A percentile compares a stretch with the other conserved stretches of the same genome.
These are phyloP conservation scores for Holothuria glaberrima DNA, from an alignment of 35 echinoderm and acorn worm species.

Conservation along the genomic window DNA sequence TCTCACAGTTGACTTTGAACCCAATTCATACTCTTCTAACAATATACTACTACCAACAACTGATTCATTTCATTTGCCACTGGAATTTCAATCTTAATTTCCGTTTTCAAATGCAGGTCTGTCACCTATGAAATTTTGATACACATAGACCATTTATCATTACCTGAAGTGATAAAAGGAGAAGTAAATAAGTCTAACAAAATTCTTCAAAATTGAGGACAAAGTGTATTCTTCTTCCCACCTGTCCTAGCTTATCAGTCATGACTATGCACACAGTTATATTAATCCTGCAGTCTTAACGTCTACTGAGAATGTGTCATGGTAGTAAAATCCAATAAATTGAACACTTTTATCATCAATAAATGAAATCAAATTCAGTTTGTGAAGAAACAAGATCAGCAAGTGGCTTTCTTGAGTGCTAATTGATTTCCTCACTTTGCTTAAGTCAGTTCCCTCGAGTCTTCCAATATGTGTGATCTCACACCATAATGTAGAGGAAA, in stretches of 20 bases:
- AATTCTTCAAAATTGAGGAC: too few species aligned
- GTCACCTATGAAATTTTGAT: too few species aligned
- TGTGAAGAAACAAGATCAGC: constrained; percentile 46
- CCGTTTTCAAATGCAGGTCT: too few species aligned
- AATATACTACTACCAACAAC: too few species aligned
- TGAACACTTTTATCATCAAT: constrained; percentile 58
- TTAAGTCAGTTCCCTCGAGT: constrained; percentile 1
- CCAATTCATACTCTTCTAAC: too few species aligned
- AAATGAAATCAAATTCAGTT: constrained; percentile 55
- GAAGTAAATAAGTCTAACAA: too few species aligned
- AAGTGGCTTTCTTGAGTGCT: constrained; percentile 49
- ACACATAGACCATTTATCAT: too few species aligned
- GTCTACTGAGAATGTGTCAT: constrained; percentile 39
- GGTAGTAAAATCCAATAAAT: constrained; percentile 39
- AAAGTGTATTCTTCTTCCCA: not conserved
- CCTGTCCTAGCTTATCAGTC: constrained; percentile 20
- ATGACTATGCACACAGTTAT: constrained; percentile 39
- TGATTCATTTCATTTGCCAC: too few species aligned
- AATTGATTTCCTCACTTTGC: constrained; percentile 58
- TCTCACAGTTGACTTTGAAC: too few species aligned
- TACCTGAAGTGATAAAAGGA: too few species aligned
- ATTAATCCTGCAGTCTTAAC: constrained; percentile 34
- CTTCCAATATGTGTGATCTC: constrained; percentile 40
- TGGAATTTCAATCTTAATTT: too few species aligned
- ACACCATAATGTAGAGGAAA: constrained; percentile 18